phyloP scores from a whole-genome alignment of 1,140 invertebrate species.

The Heterodera schachtii region DNA sequence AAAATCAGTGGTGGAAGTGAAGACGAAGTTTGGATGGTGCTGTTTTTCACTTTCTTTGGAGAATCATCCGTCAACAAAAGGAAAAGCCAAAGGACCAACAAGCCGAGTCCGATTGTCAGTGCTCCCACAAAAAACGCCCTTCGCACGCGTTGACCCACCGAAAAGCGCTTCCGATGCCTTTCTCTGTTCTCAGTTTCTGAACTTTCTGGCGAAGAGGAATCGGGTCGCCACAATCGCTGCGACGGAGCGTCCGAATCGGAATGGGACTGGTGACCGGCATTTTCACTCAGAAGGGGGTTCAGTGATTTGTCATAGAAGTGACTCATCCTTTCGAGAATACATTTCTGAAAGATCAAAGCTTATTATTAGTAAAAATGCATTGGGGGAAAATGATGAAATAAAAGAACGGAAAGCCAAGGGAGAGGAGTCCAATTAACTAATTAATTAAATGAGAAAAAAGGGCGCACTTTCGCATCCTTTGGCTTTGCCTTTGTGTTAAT shows the following conservation, averaged over 20 bases:
- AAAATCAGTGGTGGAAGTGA: neutral
- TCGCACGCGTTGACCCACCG: neutral
- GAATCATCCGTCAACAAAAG: neutral
- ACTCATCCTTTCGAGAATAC: neutral
- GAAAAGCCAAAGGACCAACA: constrained; percentile 10
- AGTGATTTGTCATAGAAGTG: neutral
- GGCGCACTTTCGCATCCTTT: neutral
- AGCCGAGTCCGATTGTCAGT: neutral
- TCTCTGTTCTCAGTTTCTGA: neutral
- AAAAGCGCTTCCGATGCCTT: neutral
- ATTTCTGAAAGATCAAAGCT: neutral
- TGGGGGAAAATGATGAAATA: neutral
- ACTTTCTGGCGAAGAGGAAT: neutral
- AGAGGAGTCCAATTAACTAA: neutral
- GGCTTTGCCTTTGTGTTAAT: neutral
- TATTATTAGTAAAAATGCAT: neutral
- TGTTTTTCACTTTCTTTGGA: neutral
- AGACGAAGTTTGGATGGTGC: neutral
- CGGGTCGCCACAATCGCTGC: constrained; percentile 24
- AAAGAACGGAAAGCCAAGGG: neutral
- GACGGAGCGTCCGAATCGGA: constrained; percentile 6
- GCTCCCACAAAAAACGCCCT: neutral
- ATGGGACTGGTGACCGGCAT: neutral
- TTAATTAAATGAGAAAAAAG: neutral
- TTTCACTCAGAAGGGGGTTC: neutral